These are phyloP conservation scores for Notamacropus eugenii DNA, from an alignment of 2,797 vertebrate species.

Conservation along the genomic window DNA sequence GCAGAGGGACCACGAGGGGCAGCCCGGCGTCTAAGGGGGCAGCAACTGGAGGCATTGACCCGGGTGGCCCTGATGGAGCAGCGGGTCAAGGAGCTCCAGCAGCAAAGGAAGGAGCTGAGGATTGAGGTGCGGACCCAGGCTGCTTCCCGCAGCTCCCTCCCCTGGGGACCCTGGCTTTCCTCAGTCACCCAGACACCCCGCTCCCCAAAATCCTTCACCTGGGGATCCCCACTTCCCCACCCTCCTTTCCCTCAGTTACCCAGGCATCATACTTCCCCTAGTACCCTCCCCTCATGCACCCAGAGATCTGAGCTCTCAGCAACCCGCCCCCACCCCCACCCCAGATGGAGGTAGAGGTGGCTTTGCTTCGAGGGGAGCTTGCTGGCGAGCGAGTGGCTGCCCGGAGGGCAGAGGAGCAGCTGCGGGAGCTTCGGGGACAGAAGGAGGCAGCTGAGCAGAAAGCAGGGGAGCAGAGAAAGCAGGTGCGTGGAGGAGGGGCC, in stretches of 20 bases:
- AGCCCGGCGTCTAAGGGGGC: constrained; percentile 36
- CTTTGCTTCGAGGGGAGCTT: constrained; percentile 91
- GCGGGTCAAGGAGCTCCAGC: constrained; percentile 90
- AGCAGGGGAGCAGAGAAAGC: constrained; percentile 77
- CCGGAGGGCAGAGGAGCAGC: constrained; percentile 83
- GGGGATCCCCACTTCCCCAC: neutral
- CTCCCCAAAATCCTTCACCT: neutral
- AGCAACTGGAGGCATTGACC: constrained; percentile 72
- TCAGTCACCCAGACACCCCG: too few species aligned
- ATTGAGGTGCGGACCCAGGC: constrained; percentile 88
- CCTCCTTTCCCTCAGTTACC: neutral
- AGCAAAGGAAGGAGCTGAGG: constrained; percentile 91
- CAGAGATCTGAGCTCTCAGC: neutral
- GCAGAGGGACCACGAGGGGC: constrained; percentile 54
- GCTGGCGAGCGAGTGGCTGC: constrained; percentile 87
- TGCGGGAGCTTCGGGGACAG: constrained; percentile 85
- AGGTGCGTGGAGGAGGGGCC: constrained; percentile 78
- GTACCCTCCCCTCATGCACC: neutral
- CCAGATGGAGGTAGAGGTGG: constrained; percentile 93
- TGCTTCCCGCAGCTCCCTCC: neutral
- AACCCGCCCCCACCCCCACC: neutral
- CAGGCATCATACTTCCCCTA: neutral
- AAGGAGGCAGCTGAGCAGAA: constrained; percentile 68
- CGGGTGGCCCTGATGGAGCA: constrained; percentile 86
- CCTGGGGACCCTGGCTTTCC: too few species aligned